These are phyloP conservation scores for Capreolus pygargus DNA, from an alignment of 2,113 vertebrate genomes.

Conservation along the genomic window DNA sequence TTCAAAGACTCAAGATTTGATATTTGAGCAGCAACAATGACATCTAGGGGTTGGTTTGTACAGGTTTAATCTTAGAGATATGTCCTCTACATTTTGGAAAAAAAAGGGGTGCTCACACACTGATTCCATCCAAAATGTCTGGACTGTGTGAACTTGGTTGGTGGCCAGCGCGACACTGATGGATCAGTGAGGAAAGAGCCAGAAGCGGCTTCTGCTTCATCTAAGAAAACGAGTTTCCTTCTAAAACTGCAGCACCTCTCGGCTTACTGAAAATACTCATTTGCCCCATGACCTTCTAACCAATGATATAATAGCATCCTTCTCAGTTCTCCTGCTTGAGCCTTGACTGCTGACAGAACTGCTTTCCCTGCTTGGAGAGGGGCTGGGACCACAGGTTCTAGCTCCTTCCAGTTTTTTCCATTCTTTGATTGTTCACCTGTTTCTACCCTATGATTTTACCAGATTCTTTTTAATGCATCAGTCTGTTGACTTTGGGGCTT, in stretches of 20 bases:
- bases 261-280: conserved; percentile 19
- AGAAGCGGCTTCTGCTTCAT: conserved; percentile 36
- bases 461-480: not conserved
- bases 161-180: conserved; percentile 3
- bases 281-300: not conserved
- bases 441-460: not conserved
- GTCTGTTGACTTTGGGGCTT: not conserved
- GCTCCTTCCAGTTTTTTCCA: not conserved
- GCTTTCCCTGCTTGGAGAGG: not conserved
- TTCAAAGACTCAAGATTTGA: conserved; percentile 50
- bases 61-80: conserved; percentile 69
- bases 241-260: conserved; percentile 25
- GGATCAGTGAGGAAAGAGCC: conserved; percentile 17
- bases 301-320: not conserved
- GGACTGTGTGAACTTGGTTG: conserved; percentile 55
- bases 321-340: not conserved
- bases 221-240: conserved; percentile 45
- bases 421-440: not conserved
- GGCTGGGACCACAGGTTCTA: not conserved
- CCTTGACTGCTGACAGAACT: not conserved
- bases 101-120: conserved; percentile 53
- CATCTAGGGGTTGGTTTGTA: conserved; percentile 80
- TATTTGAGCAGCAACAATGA: conserved; percentile 81
- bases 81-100: conserved; percentile 41
- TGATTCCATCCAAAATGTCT: conserved; percentile 62